Evolutionary conservation across 2,888 invertebrate species (phyloP), one percentile per base, ranked within the genome.

Genomic region (Drosophila prolongata): DNA sequence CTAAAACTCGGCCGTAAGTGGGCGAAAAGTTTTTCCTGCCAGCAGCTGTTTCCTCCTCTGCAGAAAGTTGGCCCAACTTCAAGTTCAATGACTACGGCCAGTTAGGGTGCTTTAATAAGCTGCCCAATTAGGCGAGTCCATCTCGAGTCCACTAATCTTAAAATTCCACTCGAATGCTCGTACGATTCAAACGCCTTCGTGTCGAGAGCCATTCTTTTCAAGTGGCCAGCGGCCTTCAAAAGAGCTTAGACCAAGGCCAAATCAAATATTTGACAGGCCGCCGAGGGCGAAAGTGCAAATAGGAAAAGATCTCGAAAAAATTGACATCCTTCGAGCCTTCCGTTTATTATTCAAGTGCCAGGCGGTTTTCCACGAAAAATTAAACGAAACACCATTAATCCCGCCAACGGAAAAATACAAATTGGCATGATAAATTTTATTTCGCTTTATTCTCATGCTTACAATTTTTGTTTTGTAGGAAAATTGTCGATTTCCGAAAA

Each of bases 111-210:
- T 59, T 59, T 54, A 59, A 59, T 55, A 54, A 59, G 55, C 58
- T 59, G 72, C 62, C 72, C 71, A 71, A 71, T 71, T 71, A 71
- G 62, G 34, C 62, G 46, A 55, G 55, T 66, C 66, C 50, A 61
- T 70, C 50, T 60, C 19, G 34, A 53, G 58, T 69, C 19, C 16
- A 70, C 70, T 64, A 71, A 71, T 71, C 71, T 71, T 42, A 38
- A 68, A 75, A 67, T 74, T 74, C 59, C 62, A 50, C 75, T 54
- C 54, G 58, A 75, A 55, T 69, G 59, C 56, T 46, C 55, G 44
- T 14, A 37, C 58, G 58, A 72, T 58, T 71, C 50, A 43, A 54
- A 55, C 44, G 67, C 60, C 52, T 57, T 54, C 64, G 52, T 64
- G 42, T 43, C 75, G 53, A 59, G 59, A 54, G 55, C 34, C 53